Evolutionary conservation across 2,888 invertebrate species (phyloP).

Genomic region (Dioctria linearis): DNA sequence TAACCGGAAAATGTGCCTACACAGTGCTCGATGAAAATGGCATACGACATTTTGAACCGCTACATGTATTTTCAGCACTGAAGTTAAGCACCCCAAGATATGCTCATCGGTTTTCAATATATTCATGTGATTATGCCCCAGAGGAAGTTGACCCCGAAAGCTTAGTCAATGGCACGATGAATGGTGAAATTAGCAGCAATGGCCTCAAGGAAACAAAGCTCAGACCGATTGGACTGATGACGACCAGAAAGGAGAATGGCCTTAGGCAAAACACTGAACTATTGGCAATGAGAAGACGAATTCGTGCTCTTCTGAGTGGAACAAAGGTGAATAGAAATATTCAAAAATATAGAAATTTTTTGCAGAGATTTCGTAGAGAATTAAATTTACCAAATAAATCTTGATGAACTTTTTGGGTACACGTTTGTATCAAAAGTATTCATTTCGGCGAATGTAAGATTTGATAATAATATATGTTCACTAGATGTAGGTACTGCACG

Average conservation of each 20-base stretch:
- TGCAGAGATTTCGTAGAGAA: constrained; percentile 54
- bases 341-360: constrained; percentile 57
- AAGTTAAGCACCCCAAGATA: constrained; percentile 76
- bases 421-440: constrained; percentile 19
- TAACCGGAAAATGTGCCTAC: constrained; percentile 83
- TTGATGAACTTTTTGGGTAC: constrained; percentile 19
- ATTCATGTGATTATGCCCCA: constrained; percentile 74
- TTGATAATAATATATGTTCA: neutral
- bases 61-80: constrained; percentile 81
- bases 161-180: neutral
- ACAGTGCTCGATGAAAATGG: constrained; percentile 84
- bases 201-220: constrained; percentile 5
- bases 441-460: constrained; percentile 1
- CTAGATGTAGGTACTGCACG: neutral
- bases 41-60: constrained; percentile 82
- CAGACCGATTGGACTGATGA: neutral
- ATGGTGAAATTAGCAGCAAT: neutral
- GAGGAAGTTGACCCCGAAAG: constrained; percentile 49
- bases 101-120: constrained; percentile 79
- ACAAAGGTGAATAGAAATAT: constrained; percentile 58
- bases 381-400: constrained; percentile 41
- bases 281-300: constrained; percentile 54
- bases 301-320: constrained; percentile 54
- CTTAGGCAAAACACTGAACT: constrained; percentile 50
- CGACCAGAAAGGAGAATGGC: constrained; percentile 16